phyloP scores from a whole-genome alignment of 2,888 invertebrate species.

The Calephelis perditalis region DNA sequence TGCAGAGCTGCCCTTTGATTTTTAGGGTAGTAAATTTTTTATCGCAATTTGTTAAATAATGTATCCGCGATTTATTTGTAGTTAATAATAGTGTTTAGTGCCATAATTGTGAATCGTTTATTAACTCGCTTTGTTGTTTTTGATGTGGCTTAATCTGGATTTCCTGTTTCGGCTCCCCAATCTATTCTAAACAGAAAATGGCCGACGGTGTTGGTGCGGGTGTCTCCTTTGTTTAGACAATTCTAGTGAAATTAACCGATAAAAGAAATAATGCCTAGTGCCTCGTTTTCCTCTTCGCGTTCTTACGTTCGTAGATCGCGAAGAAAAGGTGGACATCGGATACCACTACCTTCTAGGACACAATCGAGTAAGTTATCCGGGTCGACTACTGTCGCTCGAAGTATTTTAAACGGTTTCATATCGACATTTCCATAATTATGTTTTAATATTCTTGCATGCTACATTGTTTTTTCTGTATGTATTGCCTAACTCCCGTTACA shows the following conservation, averaged over 20 bases:
- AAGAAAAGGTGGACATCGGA: constrained; percentile 93
- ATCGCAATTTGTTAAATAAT: constrained; percentile 58
- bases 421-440: constrained; percentile 47
- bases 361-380: constrained; percentile 86
- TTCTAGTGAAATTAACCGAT: constrained; percentile 74
- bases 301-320: constrained; percentile 94
- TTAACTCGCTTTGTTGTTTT: constrained; percentile 41
- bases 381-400: constrained; percentile 63
- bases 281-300: constrained; percentile 95
- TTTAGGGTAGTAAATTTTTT: constrained; percentile 60
- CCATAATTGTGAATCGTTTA: constrained; percentile 44
- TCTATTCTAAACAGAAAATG: constrained; percentile 86
- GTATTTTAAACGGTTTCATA: constrained; percentile 54
- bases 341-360: constrained; percentile 88
- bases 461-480: neutral
- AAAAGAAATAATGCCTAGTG: constrained; percentile 92
- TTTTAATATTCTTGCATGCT: constrained; percentile 33
- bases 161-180: constrained; percentile 70
- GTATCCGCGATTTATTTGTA: constrained; percentile 61
- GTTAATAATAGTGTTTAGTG: constrained; percentile 63
- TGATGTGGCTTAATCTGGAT: constrained; percentile 57
- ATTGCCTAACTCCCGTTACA: constrained; percentile 9
- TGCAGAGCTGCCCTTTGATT: constrained; percentile 61
- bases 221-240: constrained; percentile 90
- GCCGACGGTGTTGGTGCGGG: constrained; percentile 88